Base-by-base conservation (phyloP, 1,140 invertebrate species). In the Galendromus occidentalis region DNA sequence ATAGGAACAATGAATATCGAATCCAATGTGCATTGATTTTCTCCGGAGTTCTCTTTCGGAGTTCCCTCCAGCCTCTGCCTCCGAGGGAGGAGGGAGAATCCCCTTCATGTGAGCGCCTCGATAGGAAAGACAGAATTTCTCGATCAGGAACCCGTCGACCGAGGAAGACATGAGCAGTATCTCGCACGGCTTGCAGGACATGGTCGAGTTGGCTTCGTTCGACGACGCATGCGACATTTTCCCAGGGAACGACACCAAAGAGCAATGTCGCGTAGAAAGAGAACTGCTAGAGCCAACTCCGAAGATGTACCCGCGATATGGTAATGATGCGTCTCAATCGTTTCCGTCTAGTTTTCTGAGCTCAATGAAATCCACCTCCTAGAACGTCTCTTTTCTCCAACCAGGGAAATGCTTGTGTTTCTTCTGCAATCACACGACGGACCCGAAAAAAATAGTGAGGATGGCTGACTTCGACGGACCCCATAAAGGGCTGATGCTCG, bases 231-330 rank as follows among this genome's bases (percentile, higher is more conserved):
- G 25, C 9, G 25, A 17, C 14, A 25, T 59, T 22, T 17, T 1
- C 51, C 33, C 25, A 6, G 33, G 33, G 9, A 39, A 39, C 33
- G 4, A 59, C 25, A 18, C 6, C 14, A 14, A 22, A 9, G 51
- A 59, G 2, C 25, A 22, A 14, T 25, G 33, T 14, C 2, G 4
- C 25, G 25, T 33, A 4, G 25, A 59, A 4, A 25, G 20, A 17
- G 33, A 59, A 14, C n/a, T 29, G 14, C 14, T 22, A 17, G 25
- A 5, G 1, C 51, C 51, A 4, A 22, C 17, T 22, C 2, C 22
- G 4, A 59, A 59, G 51, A 17, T 59, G 22, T 59, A 59, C 9
- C 51, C 51, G 9, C 14, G 51, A 59, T 59, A 59, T 59, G 51
- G 51, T 59, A 39, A 6, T n/a, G n/a, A n/a, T n/a, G n/a, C n/a